phyloP scores from a whole-genome alignment of 2,113 vertebrate genomes.

The Pelodiscus sinensis region DNA sequence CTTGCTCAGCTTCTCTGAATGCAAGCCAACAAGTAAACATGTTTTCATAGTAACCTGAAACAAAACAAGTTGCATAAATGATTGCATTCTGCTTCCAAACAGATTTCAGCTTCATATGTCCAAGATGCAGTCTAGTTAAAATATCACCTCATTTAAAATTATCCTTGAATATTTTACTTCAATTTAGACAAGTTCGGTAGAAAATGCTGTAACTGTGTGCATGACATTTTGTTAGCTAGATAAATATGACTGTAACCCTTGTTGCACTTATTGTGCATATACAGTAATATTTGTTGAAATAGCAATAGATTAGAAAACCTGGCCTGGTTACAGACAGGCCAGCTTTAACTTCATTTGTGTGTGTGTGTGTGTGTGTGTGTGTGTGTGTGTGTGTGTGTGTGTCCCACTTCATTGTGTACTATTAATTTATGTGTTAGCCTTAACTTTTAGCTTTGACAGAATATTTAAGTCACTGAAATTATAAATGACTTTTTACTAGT shows the following conservation, averaged over 20 bases:
- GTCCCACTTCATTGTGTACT: not conserved
- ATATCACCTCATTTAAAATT: constrained; percentile 6
- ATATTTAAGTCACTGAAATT: not conserved
- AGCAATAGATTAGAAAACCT: not conserved
- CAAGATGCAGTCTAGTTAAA: not conserved
- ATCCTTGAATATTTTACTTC: not conserved
- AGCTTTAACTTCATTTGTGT: not conserved
- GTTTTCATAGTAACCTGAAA: not conserved
- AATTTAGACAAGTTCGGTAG: not conserved
- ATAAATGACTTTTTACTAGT: not conserved
- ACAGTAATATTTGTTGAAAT: not conserved
- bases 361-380: too few species aligned
- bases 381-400: not conserved
- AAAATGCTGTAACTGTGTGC: not conserved
- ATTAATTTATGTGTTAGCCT: not conserved
- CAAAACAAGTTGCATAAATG: not conserved
- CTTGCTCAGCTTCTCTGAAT: not conserved
- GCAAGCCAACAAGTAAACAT: not conserved
- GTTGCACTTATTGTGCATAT: not conserved
- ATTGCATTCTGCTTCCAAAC: constrained; percentile 2
- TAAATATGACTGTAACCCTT: not conserved
- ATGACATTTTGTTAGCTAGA: not conserved
- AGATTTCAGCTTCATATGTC: not conserved
- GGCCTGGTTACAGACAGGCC: not conserved
- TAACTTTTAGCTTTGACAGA: constrained; percentile 2